A percentile compares a stretch with the other conserved stretches of the same genome.
Evolutionary conservation across 2,797 vertebrate genomes (phyloP).

Genomic region (Trichosurus vulpecula): DNA sequence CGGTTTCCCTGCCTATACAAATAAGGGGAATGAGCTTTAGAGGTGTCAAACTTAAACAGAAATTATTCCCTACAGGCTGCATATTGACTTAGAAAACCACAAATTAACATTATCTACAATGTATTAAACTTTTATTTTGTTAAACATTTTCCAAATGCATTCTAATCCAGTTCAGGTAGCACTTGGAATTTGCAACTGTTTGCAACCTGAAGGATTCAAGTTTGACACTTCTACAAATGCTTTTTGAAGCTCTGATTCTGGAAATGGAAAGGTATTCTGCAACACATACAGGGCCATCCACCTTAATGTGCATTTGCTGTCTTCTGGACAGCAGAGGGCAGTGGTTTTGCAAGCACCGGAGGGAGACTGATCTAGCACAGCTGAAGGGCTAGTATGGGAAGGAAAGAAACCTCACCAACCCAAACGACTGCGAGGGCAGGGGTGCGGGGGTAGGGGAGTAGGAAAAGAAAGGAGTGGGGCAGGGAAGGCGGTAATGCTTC

Average conservation of each 20-base stretch:
- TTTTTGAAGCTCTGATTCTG: not conserved
- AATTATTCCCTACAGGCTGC: not conserved
- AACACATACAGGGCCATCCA: not conserved
- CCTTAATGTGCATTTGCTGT: not conserved
- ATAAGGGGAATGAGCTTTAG: not conserved
- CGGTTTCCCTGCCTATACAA: not conserved
- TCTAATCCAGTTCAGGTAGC: not conserved
- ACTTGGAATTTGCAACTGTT: not conserved
- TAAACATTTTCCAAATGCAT: not conserved
- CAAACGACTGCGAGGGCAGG: not conserved
- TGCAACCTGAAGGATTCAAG: not conserved
- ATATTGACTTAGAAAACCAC: not conserved
- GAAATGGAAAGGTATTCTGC: not conserved
- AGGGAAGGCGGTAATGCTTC: not conserved
- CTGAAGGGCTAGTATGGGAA: not conserved
- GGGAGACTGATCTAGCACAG: not conserved
- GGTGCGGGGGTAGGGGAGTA: no score
- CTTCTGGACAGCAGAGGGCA: not conserved
- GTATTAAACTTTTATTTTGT: not conserved
- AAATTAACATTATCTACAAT: not conserved
- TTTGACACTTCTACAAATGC: not conserved
- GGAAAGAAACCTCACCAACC: not conserved
- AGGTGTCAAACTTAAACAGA: not conserved
- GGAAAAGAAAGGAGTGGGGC: not conserved
- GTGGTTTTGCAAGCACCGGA: not conserved